Evolutionary conservation across 2,113 vertebrate genomes (phyloP).

Genomic region (Lamprotornis superbus): DNA sequence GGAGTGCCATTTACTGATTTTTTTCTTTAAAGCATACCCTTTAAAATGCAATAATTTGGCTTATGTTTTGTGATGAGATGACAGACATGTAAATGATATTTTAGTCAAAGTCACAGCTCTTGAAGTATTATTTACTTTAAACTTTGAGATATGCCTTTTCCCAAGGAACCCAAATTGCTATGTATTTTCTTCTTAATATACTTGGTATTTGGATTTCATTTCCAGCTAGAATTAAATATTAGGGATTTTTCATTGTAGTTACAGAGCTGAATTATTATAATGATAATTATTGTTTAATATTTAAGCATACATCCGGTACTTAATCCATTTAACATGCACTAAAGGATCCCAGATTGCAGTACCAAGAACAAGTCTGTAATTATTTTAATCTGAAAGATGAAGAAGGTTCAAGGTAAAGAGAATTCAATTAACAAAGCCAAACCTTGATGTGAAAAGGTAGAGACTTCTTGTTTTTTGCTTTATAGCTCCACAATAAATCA

Average conservation of each 20-base stretch:
- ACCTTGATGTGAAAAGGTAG: not conserved
- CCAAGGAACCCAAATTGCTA: not conserved
- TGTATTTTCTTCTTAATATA: not conserved
- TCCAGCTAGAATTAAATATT: constrained; percentile 12
- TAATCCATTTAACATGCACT: constrained; percentile 1
- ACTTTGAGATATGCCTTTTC: not conserved
- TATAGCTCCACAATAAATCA: not conserved
- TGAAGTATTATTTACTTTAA: not conserved
- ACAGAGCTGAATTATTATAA: not conserved
- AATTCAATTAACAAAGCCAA: not conserved
- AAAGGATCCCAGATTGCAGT: not conserved
- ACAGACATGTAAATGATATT: not conserved
- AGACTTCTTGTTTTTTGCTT: not conserved
- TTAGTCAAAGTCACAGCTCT: not conserved
- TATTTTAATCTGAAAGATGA: constrained; percentile 8
- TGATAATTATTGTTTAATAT: constrained; percentile 14
- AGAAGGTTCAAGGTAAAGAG: not conserved
- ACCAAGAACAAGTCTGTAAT: not conserved
- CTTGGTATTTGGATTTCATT: not conserved
- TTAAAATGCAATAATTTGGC: not conserved
- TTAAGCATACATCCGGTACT: not conserved
- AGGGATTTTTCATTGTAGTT: not conserved
- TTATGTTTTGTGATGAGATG: not conserved
- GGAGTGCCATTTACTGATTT: not conserved
- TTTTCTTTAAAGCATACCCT: not conserved